Conservation (phyloP, 2,113 vertebrate species). For the Regulus satrapa region DNA sequence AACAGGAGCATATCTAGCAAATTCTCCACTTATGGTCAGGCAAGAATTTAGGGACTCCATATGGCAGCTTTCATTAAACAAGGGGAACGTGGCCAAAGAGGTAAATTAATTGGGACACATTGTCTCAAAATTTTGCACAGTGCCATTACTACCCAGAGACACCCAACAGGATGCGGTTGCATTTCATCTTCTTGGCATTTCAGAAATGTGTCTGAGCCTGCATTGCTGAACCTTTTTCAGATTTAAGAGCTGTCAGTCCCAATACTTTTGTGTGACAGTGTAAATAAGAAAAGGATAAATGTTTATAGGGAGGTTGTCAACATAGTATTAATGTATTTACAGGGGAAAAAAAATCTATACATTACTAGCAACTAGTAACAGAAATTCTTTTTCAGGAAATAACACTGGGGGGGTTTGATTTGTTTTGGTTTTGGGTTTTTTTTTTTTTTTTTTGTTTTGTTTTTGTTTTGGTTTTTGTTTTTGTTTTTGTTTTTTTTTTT, state of each 20-base stretch:
- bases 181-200: constrained; percentile 61
- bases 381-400: background rate
- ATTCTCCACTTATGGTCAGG: constrained; percentile 30
- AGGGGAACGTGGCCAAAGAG: constrained; percentile 71
- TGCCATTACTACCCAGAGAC: constrained; percentile 71
- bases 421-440: too few relatives aligned
- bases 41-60: constrained; percentile 86
- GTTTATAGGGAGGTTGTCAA: background rate
- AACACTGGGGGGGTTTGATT: too few relatives aligned
- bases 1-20: background rate
- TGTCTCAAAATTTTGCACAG: constrained; percentile 70
- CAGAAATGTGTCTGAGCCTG: constrained; percentile 66
- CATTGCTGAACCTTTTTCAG: background rate
- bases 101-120: constrained; percentile 75
- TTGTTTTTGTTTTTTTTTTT: too few relatives aligned
- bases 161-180: constrained; percentile 69
- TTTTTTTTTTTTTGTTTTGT: too few relatives aligned
- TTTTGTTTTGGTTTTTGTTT: too few relatives aligned
- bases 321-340: background rate
- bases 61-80: constrained; percentile 80
- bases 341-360: background rate
- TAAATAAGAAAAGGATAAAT: constrained; percentile 3
- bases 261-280: background rate
- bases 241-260: constrained; percentile 32
- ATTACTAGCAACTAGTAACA: background rate